Base-by-base conservation (phyloP, 2,113 vertebrate genomes). In the Eptesicus fuscus region DNA sequence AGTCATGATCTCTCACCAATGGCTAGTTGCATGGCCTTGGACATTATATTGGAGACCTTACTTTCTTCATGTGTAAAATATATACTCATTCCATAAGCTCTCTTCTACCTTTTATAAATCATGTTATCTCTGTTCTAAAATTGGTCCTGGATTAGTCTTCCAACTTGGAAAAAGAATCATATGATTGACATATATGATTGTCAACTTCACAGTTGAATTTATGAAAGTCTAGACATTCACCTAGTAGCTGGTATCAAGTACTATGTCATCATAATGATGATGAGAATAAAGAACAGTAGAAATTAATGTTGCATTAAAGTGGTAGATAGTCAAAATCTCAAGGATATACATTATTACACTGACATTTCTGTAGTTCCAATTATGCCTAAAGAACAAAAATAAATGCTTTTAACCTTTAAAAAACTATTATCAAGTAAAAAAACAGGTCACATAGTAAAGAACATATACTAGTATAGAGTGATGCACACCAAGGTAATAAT, bases 361-460 rank as follows among this genome's bases (percentile, higher is more conserved):
- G 79, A 91, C 37, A 93, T 88, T 85, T 93, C 42, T 76, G 14
- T 56, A 79, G 53, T 7, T 87, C 69, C 42, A 73, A 42, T 74
- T 88, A 56, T 76, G 13, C 22, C 77, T 70, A 92, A 87, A 78
- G 71, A 83, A 92, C 9, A 40, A 69, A 95, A 79, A 83, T 67
- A 49, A 90, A 71, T 83, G 56, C 49, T 87, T 88, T 88, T 65
- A 70, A 22, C 14, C 10, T 84, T 83, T 28, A 32, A 18, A 56
- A 93, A 85, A 47, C 13, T 44, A 28, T 59, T 65, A 85, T 65
- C 37, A 40, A 17, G 42, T n/a, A 83, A 70, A 20, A 71, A 93
- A 93, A 59, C 14, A 78, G 14, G n/a, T 47, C 83, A 9, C 56
- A 83, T 17, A 37, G 17, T 47, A 80, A 92, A 92, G 49, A 83